Evolutionary conservation across 2,113 vertebrate species (phyloP).

Genomic region (Holacanthus passer): DNA sequence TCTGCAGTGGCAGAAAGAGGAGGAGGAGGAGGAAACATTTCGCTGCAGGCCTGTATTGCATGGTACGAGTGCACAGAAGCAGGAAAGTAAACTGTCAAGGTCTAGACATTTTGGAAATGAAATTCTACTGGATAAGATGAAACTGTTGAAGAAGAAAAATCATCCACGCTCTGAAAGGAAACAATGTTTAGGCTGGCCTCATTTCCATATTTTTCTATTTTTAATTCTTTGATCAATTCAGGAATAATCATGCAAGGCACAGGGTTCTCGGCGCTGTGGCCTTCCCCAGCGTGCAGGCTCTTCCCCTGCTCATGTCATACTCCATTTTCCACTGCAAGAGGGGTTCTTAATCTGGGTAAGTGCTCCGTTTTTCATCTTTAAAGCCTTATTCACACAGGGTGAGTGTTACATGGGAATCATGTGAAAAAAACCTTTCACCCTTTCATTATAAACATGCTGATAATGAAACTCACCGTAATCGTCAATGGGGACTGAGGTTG

Average conservation of each 20-base stretch:
- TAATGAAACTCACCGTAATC: not conserved
- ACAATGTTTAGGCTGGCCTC: slow-evolving; percentile 37
- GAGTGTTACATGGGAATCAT: not conserved
- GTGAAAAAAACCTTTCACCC: slow-evolving; percentile 9
- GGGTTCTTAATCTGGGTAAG: not conserved
- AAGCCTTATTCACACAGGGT: slow-evolving; percentile 8
- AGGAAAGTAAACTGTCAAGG: slow-evolving; percentile 43
- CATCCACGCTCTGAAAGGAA: slow-evolving; percentile 16
- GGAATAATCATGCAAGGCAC: slow-evolving; percentile 18
- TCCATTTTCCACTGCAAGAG: slow-evolving; percentile 8
- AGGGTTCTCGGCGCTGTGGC: slow-evolving; percentile 1
- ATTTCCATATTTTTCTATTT: slow-evolving; percentile 57
- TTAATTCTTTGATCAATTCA: slow-evolving; percentile 50
- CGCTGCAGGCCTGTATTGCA: slow-evolving; percentile 38
- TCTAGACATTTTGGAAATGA: slow-evolving; percentile 43
- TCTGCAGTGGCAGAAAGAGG: slow-evolving; percentile 7
- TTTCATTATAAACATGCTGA: slow-evolving; percentile 14
- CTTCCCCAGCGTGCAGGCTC: slow-evolving; percentile 1
- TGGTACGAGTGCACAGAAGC: slow-evolving; percentile 5
- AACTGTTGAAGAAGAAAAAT: slow-evolving; percentile 34
- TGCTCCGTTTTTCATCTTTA: not conserved
- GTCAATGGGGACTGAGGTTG: not conserved
- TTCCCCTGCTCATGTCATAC: slow-evolving; percentile 14
- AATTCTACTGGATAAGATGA: slow-evolving; percentile 44
- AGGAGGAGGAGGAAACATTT: slow-evolving; percentile 18